Conservation (phyloP, 2,113 vertebrate species). For the Sander lucioperca region DNA sequence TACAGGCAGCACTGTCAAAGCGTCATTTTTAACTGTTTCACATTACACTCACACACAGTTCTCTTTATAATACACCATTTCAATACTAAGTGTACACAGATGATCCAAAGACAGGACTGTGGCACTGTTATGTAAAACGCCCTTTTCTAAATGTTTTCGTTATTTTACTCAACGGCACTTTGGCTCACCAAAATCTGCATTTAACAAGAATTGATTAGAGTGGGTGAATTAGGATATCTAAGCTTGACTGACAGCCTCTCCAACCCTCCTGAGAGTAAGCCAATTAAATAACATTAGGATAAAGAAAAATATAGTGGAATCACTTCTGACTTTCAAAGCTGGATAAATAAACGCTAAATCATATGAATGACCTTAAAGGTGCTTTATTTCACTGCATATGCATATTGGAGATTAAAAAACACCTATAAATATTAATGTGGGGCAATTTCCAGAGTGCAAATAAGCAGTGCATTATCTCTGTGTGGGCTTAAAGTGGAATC, state of each 20-base stretch:
- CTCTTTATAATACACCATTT: neutral
- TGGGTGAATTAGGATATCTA: slow-evolving; percentile 70
- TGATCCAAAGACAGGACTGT: neutral
- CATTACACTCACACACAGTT: neutral
- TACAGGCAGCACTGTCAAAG: neutral
- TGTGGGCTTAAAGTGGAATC: slow-evolving; percentile 77
- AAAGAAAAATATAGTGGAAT: slow-evolving; percentile 61
- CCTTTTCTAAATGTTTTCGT: neutral
- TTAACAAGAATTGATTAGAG: slow-evolving; percentile 63
- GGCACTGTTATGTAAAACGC: neutral
- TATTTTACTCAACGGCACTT: slow-evolving; percentile 28
- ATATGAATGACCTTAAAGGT: slow-evolving; percentile 81
- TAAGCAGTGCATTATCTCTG: slow-evolving; percentile 79
- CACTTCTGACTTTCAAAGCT: slow-evolving; percentile 76
- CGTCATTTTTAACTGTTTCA: neutral
- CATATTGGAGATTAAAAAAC: slow-evolving; percentile 82
- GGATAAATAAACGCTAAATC: slow-evolving; percentile 83
- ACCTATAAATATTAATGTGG: slow-evolving; percentile 85
- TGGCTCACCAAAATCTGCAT: slow-evolving; percentile 53
- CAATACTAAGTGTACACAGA: neutral
- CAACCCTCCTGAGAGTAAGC: slow-evolving; percentile 71
- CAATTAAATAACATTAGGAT: slow-evolving; percentile 77
- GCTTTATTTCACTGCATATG: slow-evolving; percentile 78
- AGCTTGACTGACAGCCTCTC: slow-evolving; percentile 82
- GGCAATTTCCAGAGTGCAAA: slow-evolving; percentile 81